These are phyloP conservation scores for Xiphorhynchus erythropygius DNA, from an alignment of 2,797 vertebrate genomes.

Conservation along the genomic window DNA sequence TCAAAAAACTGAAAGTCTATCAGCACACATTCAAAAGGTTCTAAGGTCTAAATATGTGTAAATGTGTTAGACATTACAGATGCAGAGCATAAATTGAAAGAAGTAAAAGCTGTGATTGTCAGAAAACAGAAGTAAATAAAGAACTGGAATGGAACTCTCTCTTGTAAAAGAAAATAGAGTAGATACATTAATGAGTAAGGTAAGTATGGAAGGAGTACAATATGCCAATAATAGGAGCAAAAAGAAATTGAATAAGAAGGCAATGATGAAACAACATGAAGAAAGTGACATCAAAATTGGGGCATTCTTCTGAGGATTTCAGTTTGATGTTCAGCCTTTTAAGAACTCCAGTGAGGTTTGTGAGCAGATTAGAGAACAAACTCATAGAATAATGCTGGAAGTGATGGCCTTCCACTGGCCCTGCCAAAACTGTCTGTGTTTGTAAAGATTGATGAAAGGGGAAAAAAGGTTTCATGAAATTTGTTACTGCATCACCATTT, in stretches of 20 bases:
- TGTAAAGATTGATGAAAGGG: background rate
- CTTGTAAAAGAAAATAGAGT: background rate
- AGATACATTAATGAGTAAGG: background rate
- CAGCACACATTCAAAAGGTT: background rate
- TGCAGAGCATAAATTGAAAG: background rate
- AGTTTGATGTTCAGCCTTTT: background rate
- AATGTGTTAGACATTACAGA: background rate
- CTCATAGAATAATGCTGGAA: background rate
- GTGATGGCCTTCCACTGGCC: background rate
- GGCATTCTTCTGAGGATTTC: background rate
- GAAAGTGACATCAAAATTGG: background rate
- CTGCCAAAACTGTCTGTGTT: background rate
- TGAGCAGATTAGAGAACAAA: background rate
- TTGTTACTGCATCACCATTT: background rate
- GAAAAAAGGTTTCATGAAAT: background rate
- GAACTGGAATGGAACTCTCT: background rate
- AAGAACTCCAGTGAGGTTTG: background rate
- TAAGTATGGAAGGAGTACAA: background rate
- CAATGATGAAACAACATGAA: background rate
- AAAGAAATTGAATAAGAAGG: background rate
- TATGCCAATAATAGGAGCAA: background rate
- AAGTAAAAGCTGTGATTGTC: constrained; percentile 1
- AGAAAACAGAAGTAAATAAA: constrained; percentile 20
- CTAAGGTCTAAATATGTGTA: background rate
- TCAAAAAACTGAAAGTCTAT: background rate